Percentiles rank a stretch among this genome's conserved stretches.
These are phyloP conservation scores for Marmota monax DNA, from an alignment of 2,113 vertebrate species.

Conservation along the genomic window DNA sequence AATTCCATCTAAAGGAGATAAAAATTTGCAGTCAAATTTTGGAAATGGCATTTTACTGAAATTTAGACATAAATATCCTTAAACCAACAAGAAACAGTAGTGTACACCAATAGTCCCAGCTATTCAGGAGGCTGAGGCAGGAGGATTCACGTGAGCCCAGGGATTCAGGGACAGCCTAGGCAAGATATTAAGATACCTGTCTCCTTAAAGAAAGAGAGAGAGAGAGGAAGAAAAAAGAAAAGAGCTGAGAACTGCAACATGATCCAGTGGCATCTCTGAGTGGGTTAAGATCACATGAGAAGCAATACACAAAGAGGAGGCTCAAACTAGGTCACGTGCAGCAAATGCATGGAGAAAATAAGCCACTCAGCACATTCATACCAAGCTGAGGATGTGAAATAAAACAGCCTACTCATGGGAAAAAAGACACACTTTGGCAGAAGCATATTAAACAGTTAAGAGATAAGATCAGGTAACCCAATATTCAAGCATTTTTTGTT, in stretches of 20 bases:
- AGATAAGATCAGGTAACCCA: constrained; percentile 60
- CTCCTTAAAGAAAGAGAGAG: neutral
- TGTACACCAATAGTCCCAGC: neutral
- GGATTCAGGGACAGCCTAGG: neutral
- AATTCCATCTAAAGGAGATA: constrained; percentile 48
- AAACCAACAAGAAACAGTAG: constrained; percentile 1
- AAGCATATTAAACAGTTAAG: constrained; percentile 55
- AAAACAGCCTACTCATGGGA: constrained; percentile 47
- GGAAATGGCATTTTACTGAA: constrained; percentile 33
- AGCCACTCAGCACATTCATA: constrained; percentile 67
- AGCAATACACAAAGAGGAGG: constrained; percentile 44
- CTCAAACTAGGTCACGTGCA: constrained; percentile 54
- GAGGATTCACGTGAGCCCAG: neutral
- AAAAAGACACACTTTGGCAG: constrained; percentile 31
- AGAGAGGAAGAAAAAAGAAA: neutral
- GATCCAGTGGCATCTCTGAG: constrained; percentile 46
- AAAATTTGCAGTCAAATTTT: constrained; percentile 24
- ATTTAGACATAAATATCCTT: constrained; percentile 53
- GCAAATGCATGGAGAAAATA: constrained; percentile 1
- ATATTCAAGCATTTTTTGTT: neutral
- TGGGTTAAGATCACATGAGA: constrained; percentile 58
- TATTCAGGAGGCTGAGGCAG: neutral
- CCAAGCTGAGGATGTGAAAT: constrained; percentile 1
- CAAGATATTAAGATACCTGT: neutral
- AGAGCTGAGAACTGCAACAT: constrained; percentile 40